phyloP scores from a whole-genome alignment of 2,113 vertebrate species.

The Malurus alboscapulatus region DNA sequence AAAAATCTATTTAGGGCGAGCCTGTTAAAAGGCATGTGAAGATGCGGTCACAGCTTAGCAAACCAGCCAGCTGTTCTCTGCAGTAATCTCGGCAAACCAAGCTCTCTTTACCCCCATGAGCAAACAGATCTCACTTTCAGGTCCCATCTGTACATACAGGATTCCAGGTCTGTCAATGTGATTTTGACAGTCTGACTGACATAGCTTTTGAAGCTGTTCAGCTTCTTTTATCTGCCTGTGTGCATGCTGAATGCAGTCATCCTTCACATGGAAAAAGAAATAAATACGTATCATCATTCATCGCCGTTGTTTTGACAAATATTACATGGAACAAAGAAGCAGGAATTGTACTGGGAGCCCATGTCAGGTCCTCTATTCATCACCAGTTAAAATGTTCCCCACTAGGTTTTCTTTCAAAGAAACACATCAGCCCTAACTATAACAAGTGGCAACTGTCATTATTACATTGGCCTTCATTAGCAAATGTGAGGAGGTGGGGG shows the following conservation, averaged over 20 bases:
- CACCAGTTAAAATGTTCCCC: not conserved
- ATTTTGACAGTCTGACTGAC: conserved; percentile 38
- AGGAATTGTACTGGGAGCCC: not conserved
- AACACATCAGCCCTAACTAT: not conserved
- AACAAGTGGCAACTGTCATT: not conserved
- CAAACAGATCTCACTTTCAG: not conserved
- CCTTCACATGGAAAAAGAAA: not conserved
- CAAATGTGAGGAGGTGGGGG: not conserved
- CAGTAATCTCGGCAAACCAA: not conserved
- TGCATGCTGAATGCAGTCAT: conserved; percentile 28
- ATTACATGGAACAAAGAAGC: conserved; percentile 18
- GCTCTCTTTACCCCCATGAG: not conserved
- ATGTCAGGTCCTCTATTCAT: not conserved
- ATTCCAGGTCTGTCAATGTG: not conserved
- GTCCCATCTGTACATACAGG: not conserved
- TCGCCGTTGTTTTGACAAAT: not conserved
- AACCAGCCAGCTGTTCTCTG: not conserved
- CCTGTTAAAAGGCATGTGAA: not conserved
- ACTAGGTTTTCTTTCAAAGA: not conserved
- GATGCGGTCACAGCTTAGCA: not conserved
- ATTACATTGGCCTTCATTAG: not conserved
- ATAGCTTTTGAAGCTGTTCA: conserved; percentile 34
- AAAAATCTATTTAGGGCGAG: not conserved
- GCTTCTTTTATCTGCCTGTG: not conserved
- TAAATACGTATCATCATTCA: not conserved